Conservation (phyloP, 2,797 vertebrate genomes). For the Anguilla pacifica region DNA sequence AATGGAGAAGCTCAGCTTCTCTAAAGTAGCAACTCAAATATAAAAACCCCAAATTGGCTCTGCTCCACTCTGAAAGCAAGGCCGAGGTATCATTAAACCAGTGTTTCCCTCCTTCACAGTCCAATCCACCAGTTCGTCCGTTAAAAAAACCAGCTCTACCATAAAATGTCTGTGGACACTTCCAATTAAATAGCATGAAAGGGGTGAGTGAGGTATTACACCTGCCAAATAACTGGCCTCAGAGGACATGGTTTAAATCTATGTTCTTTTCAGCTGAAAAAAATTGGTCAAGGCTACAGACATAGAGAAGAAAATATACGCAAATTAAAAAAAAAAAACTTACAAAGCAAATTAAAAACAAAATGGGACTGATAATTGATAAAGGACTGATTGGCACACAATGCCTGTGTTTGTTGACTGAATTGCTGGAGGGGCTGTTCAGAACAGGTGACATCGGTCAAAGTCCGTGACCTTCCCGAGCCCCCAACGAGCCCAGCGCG, state of each 20-base stretch:
- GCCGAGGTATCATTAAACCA: not conserved
- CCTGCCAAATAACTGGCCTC: slow-evolving; percentile 12
- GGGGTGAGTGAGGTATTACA: not conserved
- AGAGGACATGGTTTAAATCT: not conserved
- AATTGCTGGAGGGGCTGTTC: not conserved
- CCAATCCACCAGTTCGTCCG: slow-evolving; percentile 6
- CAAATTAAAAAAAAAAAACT: not conserved
- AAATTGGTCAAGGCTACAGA: not conserved
- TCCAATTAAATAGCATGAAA: slow-evolving; percentile 15
- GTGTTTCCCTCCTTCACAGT: slow-evolving; percentile 5
- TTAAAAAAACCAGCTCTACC: not conserved
- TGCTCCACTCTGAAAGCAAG: slow-evolving; percentile 8
- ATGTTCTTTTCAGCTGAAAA: not conserved
- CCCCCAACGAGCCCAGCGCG: not conserved
- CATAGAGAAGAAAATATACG: not conserved
- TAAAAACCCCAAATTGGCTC: slow-evolving; percentile 7
- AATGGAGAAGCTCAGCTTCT: slow-evolving; percentile 3
- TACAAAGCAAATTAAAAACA: not conserved
- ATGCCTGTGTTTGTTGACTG: not conserved
- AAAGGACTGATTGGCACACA: not conserved
- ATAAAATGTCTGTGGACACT: not conserved
- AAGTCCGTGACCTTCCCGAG: not conserved
- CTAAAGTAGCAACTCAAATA: not conserved
- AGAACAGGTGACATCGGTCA: not conserved
- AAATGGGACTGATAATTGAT: not conserved